phyloP scores from a whole-genome alignment of 1,140 invertebrate species.

The Drosophila nasuta region DNA sequence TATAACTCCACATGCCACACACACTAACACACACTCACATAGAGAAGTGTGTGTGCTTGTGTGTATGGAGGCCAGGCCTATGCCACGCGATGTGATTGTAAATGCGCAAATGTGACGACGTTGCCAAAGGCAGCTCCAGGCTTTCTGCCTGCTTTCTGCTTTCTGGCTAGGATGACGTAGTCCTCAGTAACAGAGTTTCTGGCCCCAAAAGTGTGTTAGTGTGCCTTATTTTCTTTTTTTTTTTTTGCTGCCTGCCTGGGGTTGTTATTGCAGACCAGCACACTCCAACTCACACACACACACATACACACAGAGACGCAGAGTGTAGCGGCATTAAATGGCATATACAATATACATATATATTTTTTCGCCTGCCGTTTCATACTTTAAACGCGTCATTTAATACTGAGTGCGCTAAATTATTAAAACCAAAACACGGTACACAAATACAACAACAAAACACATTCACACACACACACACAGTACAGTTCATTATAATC shows the following conservation, averaged over 20 bases:
- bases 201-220: constrained; percentile 67
- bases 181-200: constrained; percentile 57
- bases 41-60: constrained; percentile 13
- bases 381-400: constrained; percentile 79
- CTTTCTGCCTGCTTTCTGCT: constrained; percentile 40
- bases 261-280: constrained; percentile 61
- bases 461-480: constrained; percentile 7
- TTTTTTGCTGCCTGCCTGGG: constrained; percentile 35
- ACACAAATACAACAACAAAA: constrained; percentile 42
- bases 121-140: constrained; percentile 63
- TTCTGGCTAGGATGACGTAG: constrained; percentile 75
- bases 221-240: constrained; percentile 37
- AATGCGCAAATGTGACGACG: constrained; percentile 77
- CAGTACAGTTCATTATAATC: constrained; percentile 70
- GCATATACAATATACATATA: constrained; percentile 26
- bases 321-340: constrained; percentile 69
- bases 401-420: constrained; percentile 70
- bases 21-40: background rate
- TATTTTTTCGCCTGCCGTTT: constrained; percentile 63
- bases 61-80: constrained; percentile 57
- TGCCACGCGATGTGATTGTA: constrained; percentile 81
- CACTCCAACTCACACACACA: constrained; percentile 43
- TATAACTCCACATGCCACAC: constrained; percentile 64
- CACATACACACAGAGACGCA: constrained; percentile 30
- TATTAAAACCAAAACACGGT: constrained; percentile 73